These are phyloP conservation scores for Lucilia sericata DNA, from an alignment of 1,140 invertebrate species.

Conservation along the genomic window DNA sequence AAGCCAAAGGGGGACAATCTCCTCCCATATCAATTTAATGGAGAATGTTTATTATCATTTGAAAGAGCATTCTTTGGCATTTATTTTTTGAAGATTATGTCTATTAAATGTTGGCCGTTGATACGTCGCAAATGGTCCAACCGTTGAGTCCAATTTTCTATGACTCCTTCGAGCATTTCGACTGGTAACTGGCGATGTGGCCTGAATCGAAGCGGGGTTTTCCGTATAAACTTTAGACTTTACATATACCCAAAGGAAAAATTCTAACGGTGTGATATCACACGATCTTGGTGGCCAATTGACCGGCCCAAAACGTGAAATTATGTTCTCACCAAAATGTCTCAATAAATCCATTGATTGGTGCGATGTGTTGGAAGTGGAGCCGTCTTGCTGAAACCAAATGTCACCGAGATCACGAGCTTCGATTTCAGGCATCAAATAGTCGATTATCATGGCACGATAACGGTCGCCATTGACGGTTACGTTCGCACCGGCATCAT, in stretches of 20 bases:
- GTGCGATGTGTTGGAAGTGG: slow-evolving; percentile 8
- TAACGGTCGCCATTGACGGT: no score
- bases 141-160: slow-evolving; percentile 35
- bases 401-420: no score
- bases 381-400: slow-evolving; percentile 26
- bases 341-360: slow-evolving; percentile 7
- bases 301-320: slow-evolving; percentile 12
- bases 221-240: slow-evolving; percentile 34
- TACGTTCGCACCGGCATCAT: no score
- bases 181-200: slow-evolving; percentile 44
- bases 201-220: slow-evolving; percentile 39
- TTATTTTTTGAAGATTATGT: no score
- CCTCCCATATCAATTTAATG: no score
- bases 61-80: slow-evolving; percentile 45
- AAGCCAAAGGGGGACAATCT: no score
- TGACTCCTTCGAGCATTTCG: slow-evolving; percentile 45
- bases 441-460: no score
- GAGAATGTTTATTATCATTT: slow-evolving; percentile 45
- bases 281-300: no score
- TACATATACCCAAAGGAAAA: slow-evolving; percentile 36
- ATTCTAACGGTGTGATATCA: slow-evolving; percentile 15
- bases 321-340: slow-evolving; percentile 9
- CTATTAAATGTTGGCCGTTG: slow-evolving; percentile 36
- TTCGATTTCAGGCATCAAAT: no score
- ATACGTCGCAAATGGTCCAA: slow-evolving; percentile 32